Base-by-base conservation (phyloP, 2,113 vertebrate species). In the Oenanthe oenanthe region DNA sequence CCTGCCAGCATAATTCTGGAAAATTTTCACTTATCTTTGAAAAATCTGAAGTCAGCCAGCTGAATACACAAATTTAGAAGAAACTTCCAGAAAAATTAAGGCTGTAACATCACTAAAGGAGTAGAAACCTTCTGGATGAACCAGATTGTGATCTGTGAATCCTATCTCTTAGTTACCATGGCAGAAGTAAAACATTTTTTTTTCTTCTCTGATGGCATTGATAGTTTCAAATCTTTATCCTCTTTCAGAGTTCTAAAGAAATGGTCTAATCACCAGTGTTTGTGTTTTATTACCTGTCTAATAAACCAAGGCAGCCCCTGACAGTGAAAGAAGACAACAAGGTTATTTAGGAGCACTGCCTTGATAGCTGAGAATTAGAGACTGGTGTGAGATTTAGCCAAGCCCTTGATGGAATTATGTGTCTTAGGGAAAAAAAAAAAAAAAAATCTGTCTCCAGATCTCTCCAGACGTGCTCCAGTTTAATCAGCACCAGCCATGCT, bases 51-150 rank as follows among this genome's bases (percentile, higher is more conserved):
- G 45, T 21, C 66, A 91, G 71, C 17, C 87, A 89, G 42, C 31
- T 85, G 57, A 95, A 91, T 18, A 48, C 45, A 89, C 40, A 61
- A 38, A 91, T 77, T 89, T 79, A 94, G 63, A 72, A 92, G 91
- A 85, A 92, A 72, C 28, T 75, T 84, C n/a, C 48, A 81, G 77
- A 38, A 75, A 67, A 91, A 65, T 18, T 45, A 93, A 81, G 76
- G 6, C 80, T 92, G 61, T 86, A 78, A 53, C 36, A 58, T 82
- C 54, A 54, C 61, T 81, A 38, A 28, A 85, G 77, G 65, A 91
- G 31, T 19, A 34, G 62, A 95, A 92, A 92, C 48, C 56, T 84
- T 95, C 89, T 95, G 77, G 57, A 61, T 89, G 88, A 89, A 60
- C 65, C 71, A 85, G 77, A 50, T 65, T 89, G 70, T 78, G 68